Conservation (phyloP, 2,797 vertebrate genomes). For the Geotrypetes seraphini region DNA sequence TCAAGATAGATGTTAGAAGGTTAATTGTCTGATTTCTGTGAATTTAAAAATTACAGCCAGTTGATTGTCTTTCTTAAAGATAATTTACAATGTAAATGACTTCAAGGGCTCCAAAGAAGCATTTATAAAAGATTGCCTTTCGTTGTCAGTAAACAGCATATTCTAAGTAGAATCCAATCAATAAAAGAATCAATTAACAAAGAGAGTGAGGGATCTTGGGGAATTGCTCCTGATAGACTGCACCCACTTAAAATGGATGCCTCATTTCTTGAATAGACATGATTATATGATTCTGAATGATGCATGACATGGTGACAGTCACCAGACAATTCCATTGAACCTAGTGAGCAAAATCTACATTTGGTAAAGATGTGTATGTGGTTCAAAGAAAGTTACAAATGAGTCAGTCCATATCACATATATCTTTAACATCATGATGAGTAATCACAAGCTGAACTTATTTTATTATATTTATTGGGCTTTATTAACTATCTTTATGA, state of each 20-base stretch:
- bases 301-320: not conserved
- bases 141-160: not conserved
- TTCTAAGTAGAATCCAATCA: conserved; percentile 4
- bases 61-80: not conserved
- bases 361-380: too few species aligned
- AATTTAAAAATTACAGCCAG: not conserved
- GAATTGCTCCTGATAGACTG: not conserved
- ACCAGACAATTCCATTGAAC: too few species aligned
- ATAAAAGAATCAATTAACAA: conserved; percentile 17
- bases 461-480: too few species aligned
- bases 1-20: too few species aligned
- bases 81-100: not conserved
- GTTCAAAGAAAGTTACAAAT: too few species aligned
- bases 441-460: too few species aligned
- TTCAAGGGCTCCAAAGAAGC: not conserved
- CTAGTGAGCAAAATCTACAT: too few species aligned
- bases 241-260: not conserved
- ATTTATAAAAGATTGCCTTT: not conserved
- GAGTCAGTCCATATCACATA: too few species aligned
- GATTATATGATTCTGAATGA: not conserved
- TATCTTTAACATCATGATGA: accelerated
- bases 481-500: too few species aligned
- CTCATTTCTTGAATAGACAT: not conserved
- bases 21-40: not conserved
- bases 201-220: not conserved